Percentiles rank a stretch among this genome's conserved stretches.
Conservation (phyloP, 1,140 invertebrate genomes). For the Chrysomallon squamiferum region DNA sequence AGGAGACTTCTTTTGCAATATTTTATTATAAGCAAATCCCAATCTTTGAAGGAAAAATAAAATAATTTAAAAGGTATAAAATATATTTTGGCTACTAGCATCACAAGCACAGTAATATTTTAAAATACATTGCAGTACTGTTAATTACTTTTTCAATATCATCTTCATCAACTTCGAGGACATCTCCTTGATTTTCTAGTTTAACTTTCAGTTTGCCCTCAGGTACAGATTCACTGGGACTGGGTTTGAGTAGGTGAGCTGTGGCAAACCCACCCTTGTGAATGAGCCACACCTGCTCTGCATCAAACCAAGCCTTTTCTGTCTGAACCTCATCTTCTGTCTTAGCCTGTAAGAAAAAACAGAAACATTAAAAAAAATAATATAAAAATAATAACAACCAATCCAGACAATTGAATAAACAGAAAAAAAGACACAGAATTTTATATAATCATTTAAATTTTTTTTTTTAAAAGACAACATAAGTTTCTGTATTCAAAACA, state of each 20-base stretch:
- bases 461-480: too few species aligned
- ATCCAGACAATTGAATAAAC: too few species aligned
- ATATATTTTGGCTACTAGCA: too few species aligned
- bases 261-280: conserved; percentile 89
- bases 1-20: too few species aligned
- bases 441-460: background rate
- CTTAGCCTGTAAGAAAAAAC: conserved; percentile 71
- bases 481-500: too few species aligned
- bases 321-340: conserved; percentile 81
- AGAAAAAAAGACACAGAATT: background rate
- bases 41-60: too few species aligned
- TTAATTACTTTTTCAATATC: conserved; percentile 79
- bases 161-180: conserved; percentile 87
- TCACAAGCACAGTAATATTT: too few species aligned
- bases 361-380: background rate
- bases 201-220: conserved; percentile 76
- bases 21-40: too few species aligned
- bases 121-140: too few species aligned
- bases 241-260: conserved; percentile 69
- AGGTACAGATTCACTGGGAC: conserved; percentile 54
- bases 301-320: conserved; percentile 80
- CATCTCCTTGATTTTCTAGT: conserved; percentile 77
- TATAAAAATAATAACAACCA: background rate
- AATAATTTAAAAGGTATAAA: too few species aligned
- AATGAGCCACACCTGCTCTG: conserved; percentile 86